A percentile compares a stretch with the other conserved stretches of the same genome.
Conservation (phyloP, 2,888 invertebrate species). For the Temnothorax rugatulus region DNA sequence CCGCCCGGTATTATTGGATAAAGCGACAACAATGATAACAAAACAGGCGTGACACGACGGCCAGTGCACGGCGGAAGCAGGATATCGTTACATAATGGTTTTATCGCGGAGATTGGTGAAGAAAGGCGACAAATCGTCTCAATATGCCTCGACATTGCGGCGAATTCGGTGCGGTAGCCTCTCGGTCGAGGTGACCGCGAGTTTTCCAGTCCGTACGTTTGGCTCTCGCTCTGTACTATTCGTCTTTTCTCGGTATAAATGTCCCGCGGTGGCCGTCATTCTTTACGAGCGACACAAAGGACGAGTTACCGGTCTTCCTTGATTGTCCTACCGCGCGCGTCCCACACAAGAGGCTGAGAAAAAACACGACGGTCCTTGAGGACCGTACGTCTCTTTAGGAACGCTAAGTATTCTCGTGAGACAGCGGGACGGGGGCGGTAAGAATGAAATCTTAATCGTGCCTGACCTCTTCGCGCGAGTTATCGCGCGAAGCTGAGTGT, state of each 20-base stretch:
- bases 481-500: slow-evolving; percentile 77
- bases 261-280: neutral
- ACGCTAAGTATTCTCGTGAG: slow-evolving; percentile 44
- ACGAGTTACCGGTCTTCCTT: slow-evolving; percentile 70
- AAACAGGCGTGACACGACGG: neutral
- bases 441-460: slow-evolving; percentile 80
- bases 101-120: slow-evolving; percentile 24
- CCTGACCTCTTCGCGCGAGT: slow-evolving; percentile 78
- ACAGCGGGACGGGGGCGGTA: slow-evolving; percentile 58
- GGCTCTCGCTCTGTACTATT: neutral
- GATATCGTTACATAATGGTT: slow-evolving; percentile 33
- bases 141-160: neutral
- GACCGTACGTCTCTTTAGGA: slow-evolving; percentile 58
- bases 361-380: slow-evolving; percentile 63
- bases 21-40: slow-evolving; percentile 42
- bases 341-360: slow-evolving; percentile 2
- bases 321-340: slow-evolving; percentile 59
- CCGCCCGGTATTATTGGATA: slow-evolving; percentile 56
- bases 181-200: neutral
- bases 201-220: slow-evolving; percentile 26
- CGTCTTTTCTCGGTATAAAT: slow-evolving; percentile 9
- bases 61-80: slow-evolving; percentile 5
- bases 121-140: slow-evolving; percentile 37
- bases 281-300: slow-evolving; percentile 55
- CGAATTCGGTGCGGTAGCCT: neutral